Conservation (phyloP, 2,113 vertebrate genomes). For the Nothobranchius kuhntae region DNA sequence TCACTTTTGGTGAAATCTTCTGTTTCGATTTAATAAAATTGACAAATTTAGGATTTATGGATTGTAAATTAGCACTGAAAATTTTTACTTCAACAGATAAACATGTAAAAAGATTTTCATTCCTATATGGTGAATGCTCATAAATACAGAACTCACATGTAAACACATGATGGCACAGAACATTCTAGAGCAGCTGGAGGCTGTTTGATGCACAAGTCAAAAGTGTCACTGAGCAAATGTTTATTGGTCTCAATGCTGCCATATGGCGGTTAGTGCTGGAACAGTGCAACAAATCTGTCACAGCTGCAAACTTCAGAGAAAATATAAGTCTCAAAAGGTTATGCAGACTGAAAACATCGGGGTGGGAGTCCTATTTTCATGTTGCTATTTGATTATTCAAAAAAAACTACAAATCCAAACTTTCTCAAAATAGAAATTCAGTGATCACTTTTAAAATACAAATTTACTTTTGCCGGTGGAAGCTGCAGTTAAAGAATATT, state of each 20-base stretch:
- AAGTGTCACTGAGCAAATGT: neutral
- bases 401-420: no score
- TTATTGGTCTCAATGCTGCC: conserved; percentile 36
- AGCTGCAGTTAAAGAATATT: no score
- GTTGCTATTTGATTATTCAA: no score
- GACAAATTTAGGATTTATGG: neutral
- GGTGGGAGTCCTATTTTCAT: no score
- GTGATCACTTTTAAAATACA: no score
- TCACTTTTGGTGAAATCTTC: neutral
- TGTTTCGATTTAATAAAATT: neutral
- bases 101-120: neutral
- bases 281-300: neutral
- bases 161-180: no score
- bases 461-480: no score
- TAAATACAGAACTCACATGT: no score
- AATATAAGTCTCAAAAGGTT: no score
- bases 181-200: neutral
- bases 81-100: neutral
- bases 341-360: no score
- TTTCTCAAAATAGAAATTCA: no score
- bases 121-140: no score
- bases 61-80: neutral
- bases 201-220: neutral
- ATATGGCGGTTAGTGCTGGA: conserved; percentile 30
- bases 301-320: neutral